These are phyloP conservation scores for Australoheros scitulus DNA, from an alignment of 2,113 vertebrate genomes.

Conservation along the genomic window DNA sequence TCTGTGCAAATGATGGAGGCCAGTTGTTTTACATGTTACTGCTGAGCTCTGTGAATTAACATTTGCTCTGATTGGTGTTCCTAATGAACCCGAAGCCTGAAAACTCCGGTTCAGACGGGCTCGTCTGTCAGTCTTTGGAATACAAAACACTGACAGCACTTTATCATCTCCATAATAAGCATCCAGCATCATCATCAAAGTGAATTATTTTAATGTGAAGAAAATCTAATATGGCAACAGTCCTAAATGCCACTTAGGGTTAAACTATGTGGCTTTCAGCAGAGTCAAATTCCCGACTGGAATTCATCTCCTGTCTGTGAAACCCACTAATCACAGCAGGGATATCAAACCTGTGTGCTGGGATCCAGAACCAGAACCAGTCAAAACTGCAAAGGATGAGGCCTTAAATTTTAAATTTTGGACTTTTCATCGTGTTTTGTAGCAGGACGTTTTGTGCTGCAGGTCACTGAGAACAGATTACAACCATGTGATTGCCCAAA, in stretches of 20 bases:
- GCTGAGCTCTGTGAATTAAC: rapidly evolving
- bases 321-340: neutral
- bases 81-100: neutral
- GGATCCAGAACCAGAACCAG: rapidly evolving
- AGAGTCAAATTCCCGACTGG: neutral
- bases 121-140: neutral
- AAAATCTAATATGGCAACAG: neutral
- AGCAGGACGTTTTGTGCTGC: neutral
- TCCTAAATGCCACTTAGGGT: neutral
- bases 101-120: neutral
- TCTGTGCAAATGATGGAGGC: too few relatives aligned
- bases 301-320: neutral
- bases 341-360: neutral
- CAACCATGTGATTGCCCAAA: neutral
- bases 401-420: too few relatives aligned
- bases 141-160: neutral
- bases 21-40: neutral
- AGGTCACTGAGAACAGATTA: neutral
- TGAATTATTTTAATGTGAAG: neutral
- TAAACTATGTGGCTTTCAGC: rapidly evolving
- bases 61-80: neutral
- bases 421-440: neutral
- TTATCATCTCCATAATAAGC: neutral
- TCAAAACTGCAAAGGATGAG: neutral
- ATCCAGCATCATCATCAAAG: neutral